Percentiles rank a stretch among this genome's conserved stretches.
phyloP scores from a whole-genome alignment of 2,888 invertebrate species.

The Petrophora chlorosata region DNA sequence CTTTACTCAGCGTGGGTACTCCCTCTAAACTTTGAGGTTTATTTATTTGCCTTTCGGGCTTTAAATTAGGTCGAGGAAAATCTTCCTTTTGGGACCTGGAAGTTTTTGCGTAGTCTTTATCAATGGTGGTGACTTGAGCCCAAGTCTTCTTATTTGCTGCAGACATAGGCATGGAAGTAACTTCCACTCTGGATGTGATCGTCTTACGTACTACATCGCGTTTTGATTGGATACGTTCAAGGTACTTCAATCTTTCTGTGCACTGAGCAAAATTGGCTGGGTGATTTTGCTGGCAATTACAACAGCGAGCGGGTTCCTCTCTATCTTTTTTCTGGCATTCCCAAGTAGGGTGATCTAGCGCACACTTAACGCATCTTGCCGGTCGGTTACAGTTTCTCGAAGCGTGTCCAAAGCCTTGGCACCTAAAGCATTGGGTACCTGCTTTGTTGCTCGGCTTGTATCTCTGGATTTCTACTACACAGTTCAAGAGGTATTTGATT shows the following conservation, averaged over 20 bases:
- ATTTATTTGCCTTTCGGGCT: not conserved
- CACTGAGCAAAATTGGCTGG: slow-evolving; percentile 19
- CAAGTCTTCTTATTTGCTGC: not conserved
- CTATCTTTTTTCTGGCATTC: slow-evolving; percentile 10
- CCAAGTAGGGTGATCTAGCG: not conserved
- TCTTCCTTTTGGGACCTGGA: too few species aligned
- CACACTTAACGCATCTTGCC: not conserved
- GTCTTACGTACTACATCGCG: not conserved
- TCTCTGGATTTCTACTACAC: not conserved
- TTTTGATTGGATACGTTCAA: slow-evolving; percentile 2
- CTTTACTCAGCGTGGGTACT: too few species aligned
- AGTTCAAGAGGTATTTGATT: slow-evolving; percentile 11
- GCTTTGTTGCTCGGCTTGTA: slow-evolving; percentile 2
- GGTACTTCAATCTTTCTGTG: slow-evolving; percentile 7
- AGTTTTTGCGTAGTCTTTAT: not conserved
- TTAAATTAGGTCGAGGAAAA: too few species aligned
- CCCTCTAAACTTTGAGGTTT: not conserved
- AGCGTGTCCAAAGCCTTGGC: slow-evolving; percentile 19
- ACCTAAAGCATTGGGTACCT: too few species aligned
- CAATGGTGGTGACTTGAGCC: not conserved
- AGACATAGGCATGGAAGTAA: too few species aligned
- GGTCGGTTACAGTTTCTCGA: slow-evolving; percentile 13
- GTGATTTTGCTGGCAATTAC: slow-evolving; percentile 2
- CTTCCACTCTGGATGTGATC: not conserved
- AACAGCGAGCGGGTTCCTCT: not conserved